phyloP scores from a whole-genome alignment of 2,113 vertebrate genomes.

The Danio rerio region DNA sequence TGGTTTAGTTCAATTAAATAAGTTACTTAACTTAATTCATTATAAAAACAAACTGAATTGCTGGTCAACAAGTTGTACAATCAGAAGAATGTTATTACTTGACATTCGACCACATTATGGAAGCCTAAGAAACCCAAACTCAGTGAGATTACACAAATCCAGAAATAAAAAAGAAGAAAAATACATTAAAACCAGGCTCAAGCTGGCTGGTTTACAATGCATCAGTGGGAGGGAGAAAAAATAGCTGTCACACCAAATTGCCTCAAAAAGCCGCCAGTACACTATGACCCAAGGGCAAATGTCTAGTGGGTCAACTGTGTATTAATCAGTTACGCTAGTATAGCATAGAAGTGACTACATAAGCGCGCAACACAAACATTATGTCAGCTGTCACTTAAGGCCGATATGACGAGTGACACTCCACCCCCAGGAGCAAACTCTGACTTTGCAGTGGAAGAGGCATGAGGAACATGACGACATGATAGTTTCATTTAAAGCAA shows the following conservation, averaged over 20 bases:
- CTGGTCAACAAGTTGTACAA: too few relatives aligned
- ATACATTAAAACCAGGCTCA: too few relatives aligned
- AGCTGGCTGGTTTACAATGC: too few relatives aligned
- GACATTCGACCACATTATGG: too few relatives aligned
- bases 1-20: too few relatives aligned
- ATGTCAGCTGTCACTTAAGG: conserved; percentile 72
- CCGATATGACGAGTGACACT: conserved; percentile 52
- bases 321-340: conserved; percentile 22
- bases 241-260: neutral
- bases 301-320: conserved; percentile 4
- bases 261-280: neutral
- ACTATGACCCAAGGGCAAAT: conserved; percentile 8
- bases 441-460: conserved; percentile 42
- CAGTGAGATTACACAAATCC: too few relatives aligned
- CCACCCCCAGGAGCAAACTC: conserved; percentile 52
- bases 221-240: neutral
- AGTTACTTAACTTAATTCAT: too few relatives aligned
- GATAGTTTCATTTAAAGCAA: neutral
- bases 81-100: too few relatives aligned
- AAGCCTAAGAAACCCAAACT: too few relatives aligned
- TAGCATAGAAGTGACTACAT: conserved; percentile 12
- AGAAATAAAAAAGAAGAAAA: too few relatives aligned
- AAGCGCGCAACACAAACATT: conserved; percentile 60
- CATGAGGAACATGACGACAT: conserved; percentile 6
- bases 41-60: too few relatives aligned